A percentile compares a stretch with the other conserved stretches of the same genome.
phyloP scores from a whole-genome alignment of 2,888 invertebrate genomes.

The Dicyrtoma fusca region DNA sequence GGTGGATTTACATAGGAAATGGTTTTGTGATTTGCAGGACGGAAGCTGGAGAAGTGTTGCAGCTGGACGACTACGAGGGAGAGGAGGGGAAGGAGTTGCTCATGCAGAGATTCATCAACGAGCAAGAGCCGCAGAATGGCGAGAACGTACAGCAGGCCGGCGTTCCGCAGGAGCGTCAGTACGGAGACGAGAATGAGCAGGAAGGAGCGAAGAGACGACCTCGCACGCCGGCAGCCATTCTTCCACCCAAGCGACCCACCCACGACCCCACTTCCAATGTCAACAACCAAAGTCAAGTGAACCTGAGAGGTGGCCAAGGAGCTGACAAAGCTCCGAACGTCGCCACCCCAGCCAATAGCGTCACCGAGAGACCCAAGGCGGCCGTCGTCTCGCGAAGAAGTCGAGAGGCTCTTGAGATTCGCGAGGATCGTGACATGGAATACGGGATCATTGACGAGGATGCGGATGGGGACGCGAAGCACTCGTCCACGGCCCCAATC shows the following conservation, averaged over 20 bases:
- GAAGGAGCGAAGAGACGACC: constrained; percentile 15
- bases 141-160: constrained; percentile 7
- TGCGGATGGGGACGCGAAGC: background rate
- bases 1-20: too few relatives aligned
- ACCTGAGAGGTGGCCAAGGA: constrained; percentile 25
- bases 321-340: constrained; percentile 24
- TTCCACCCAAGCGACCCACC: constrained; percentile 19
- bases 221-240: constrained; percentile 20
- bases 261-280: constrained; percentile 13
- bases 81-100: constrained; percentile 82
- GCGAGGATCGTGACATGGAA: constrained; percentile 4
- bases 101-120: constrained; percentile 81
- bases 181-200: constrained; percentile 1
- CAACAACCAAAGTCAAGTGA: constrained; percentile 25
- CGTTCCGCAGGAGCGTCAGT: background rate
- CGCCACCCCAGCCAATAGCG: constrained; percentile 33
- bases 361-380: constrained; percentile 38
- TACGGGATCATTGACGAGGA: constrained; percentile 12
- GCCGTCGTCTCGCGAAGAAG: constrained; percentile 30
- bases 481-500: background rate
- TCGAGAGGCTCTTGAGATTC: constrained; percentile 23
- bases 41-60: constrained; percentile 54
- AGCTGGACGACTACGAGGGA: constrained; percentile 64
- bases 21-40: constrained; percentile 42
- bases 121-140: constrained; percentile 62